A percentile compares a stretch with the other conserved stretches of the same genome.
Evolutionary conservation across 1,140 invertebrate species (phyloP).

Genomic region (Branchinecta lindahli): DNA sequence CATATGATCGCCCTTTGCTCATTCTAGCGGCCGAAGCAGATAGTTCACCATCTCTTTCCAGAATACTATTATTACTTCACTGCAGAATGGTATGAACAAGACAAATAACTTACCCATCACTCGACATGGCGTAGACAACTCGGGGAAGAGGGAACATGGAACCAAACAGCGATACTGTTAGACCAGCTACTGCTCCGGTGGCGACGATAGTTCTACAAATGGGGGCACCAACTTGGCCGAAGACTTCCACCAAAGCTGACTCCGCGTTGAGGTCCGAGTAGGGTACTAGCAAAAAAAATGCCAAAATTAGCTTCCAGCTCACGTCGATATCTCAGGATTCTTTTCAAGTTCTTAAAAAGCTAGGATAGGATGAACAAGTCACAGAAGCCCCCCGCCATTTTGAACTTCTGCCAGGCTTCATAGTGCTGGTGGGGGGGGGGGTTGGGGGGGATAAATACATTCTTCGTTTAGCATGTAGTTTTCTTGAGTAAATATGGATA

Average conservation of each 20-base stretch:
- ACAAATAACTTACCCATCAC: conserved; percentile 25
- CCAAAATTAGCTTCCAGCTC: not conserved
- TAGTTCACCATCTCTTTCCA: no score
- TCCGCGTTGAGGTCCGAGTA: conserved; percentile 65
- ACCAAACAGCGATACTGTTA: conserved; percentile 81
- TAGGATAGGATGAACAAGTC: no score
- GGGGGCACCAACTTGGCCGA: conserved; percentile 66
- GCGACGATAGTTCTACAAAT: conserved; percentile 79
- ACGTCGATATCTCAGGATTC: not conserved
- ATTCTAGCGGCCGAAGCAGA: no score
- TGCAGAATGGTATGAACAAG: no score
- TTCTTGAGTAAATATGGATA: no score
- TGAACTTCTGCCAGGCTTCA: no score
- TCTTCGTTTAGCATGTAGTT: no score
- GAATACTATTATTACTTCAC: no score
- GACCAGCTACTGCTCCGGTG: conserved; percentile 69
- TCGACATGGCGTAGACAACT: conserved; percentile 48
- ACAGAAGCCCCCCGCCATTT: no score
- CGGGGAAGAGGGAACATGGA: conserved; percentile 94
- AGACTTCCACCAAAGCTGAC: conserved; percentile 81
- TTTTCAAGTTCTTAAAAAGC: not conserved
- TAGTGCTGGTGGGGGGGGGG: no score
- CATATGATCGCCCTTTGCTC: no score
- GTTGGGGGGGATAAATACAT: no score
- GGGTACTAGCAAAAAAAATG: conserved; percentile 44